phyloP scores from a whole-genome alignment of 2,888 invertebrate genomes.

The Cyclophora punctaria region DNA sequence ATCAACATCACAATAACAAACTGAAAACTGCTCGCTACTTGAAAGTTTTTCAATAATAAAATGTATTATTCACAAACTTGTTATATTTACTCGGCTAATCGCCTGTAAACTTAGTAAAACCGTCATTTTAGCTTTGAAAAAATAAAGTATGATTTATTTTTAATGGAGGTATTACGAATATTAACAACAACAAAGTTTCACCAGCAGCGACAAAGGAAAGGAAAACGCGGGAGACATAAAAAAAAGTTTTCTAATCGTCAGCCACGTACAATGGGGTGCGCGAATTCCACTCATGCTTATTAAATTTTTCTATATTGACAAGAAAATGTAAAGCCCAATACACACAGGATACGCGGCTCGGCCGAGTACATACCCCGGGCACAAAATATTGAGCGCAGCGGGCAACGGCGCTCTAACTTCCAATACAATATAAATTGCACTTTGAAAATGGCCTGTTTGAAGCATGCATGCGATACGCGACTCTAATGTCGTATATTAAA shows the following conservation, averaged over 20 bases:
- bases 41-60: slow-evolving; percentile 12
- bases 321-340: slow-evolving; percentile 48
- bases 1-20: slow-evolving; percentile 5
- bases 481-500: slow-evolving; percentile 45
- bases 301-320: slow-evolving; percentile 47
- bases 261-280: slow-evolving; percentile 31
- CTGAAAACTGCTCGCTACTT: too few species aligned
- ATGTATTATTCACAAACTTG: slow-evolving; percentile 12
- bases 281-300: slow-evolving; percentile 51
- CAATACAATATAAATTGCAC: slow-evolving; percentile 75
- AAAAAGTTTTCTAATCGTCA: slow-evolving; percentile 41
- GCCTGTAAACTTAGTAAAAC: slow-evolving; percentile 10
- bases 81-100: slow-evolving; percentile 12
- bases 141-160: slow-evolving; percentile 25
- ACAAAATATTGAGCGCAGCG: slow-evolving; percentile 64
- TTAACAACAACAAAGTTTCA: slow-evolving; percentile 20
- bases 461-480: slow-evolving; percentile 48
- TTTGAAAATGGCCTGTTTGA: slow-evolving; percentile 66
- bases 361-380: slow-evolving; percentile 52
- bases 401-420: slow-evolving; percentile 59
- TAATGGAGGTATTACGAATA: slow-evolving; percentile 23
- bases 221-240: slow-evolving; percentile 14
- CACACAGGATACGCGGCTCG: slow-evolving; percentile 43
- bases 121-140: slow-evolving; percentile 8
- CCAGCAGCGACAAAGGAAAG: slow-evolving; percentile 18